Base-by-base conservation (phyloP, 2,113 vertebrate genomes). In the Rhabdornis inornatus region DNA sequence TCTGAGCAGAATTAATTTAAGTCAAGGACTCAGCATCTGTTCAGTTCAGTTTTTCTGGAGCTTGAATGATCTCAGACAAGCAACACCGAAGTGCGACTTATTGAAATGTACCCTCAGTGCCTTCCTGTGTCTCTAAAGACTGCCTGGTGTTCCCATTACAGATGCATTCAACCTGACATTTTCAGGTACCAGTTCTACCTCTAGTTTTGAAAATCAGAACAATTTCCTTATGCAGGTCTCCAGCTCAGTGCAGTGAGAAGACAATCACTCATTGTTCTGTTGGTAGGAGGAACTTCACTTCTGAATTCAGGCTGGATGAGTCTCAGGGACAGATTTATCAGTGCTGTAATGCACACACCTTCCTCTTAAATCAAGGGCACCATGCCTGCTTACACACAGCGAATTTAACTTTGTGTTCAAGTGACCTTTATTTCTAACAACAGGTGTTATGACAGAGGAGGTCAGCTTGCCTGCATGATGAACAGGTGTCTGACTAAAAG, bases 1-100 rank as follows among this genome's bases (percentile, higher is more conserved):
- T 69, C 92, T 96, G 86, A 93, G 82, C 91, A 95, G 95, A 96
- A 96, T 77, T 95, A 94, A 97, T 96, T 87, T 66, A 66, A 94
- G 74, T 87, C 70, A 74, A 94, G 93, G 86, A 71, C 89, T 75
- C 75, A 10, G 87, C 89, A 96, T 92, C 92, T 97, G 94, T 96
- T 97, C 72, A 10, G 59, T 72, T 79, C 75, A n/a, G 23, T 40
- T 85, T 94, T 92, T 88, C 92, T 89, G 86, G 44, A 49, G 39
- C 84, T 21, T 44, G 57, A 91, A 68, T 31, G 27, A 84, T 61
- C 56, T 82, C 7, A 18, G 79, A 53, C 68, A 71, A 85, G 76
- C 79, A 84, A 94, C 69, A 83, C 31, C 4, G 0, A 82, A 84
- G 57, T 9, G 2, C 19, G 40, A 28, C 30, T 52, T 77, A 55